phyloP scores from a whole-genome alignment of 2,113 vertebrate species.

The Eulemur macaco region DNA sequence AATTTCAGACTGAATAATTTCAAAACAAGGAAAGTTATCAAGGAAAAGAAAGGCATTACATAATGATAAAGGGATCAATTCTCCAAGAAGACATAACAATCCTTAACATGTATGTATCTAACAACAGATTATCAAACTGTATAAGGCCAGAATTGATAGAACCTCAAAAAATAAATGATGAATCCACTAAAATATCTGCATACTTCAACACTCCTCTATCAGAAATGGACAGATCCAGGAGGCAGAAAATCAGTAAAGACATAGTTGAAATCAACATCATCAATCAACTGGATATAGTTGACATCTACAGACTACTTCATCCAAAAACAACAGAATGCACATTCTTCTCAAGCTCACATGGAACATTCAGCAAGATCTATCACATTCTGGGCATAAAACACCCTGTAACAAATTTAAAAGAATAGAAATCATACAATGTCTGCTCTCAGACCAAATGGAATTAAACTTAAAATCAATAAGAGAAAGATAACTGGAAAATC shows the following conservation, averaged over 20 bases:
- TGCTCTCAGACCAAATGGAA: background rate
- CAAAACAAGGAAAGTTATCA: too few relatives aligned
- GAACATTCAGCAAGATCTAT: background rate
- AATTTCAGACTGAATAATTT: background rate
- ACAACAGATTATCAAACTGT: background rate
- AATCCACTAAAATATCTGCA: background rate
- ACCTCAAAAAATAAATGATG: background rate
- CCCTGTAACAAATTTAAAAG: background rate
- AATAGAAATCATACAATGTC: background rate
- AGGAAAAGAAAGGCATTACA: too few relatives aligned
- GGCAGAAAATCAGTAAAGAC: background rate
- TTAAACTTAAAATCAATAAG: background rate
- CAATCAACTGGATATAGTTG: background rate
- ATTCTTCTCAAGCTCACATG: background rate
- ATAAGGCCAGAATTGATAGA: background rate
- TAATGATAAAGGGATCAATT: too few relatives aligned
- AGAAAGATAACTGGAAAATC: background rate
- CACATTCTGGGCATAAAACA: background rate
- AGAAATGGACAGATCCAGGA: background rate
- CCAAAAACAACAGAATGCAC: background rate
- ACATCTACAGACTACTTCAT: background rate
- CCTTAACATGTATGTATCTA: background rate
- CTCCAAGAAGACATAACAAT: background rate
- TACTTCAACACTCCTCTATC: background rate
- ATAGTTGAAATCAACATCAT: background rate